Evolutionary conservation across 30 jellyfish, hydroid and myxozoan genomes (phyloP), one percentile per base, ranked within the genome.

Genomic region (Chironex yamaguchii): DNA sequence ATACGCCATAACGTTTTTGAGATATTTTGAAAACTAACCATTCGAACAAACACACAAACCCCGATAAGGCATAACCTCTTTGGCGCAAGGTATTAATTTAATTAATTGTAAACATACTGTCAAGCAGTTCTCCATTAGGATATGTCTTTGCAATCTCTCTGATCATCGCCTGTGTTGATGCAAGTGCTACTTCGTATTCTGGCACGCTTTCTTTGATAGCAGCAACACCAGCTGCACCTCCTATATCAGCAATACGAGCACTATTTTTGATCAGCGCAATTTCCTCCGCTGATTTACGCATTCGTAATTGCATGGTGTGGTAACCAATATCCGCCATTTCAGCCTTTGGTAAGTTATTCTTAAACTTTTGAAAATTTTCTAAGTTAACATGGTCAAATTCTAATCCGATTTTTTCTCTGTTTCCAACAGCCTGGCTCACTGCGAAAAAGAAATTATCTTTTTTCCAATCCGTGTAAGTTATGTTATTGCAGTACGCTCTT

Each of bases 381-480:
- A 91, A 34, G 58, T 49, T 75, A 54, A 85, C 67, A 50, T 83
- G 95, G 48, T 91, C 98, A 65, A 77, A 77, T 66, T 91, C 98
- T 17, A 84, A 54, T 13, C 98, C 98, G 36, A 91, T 35, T 29
- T 62, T 67, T 12, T 75, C 34, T 28, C 91, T 68, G 71, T 79
- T 73, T 32, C 96, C 98, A 31, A 91, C 94, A 23, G 79, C 87
- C 66, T 91, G 53, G 27, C 85, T 70, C 22, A 91, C 91, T 6
- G 94, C 98, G 49, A 62, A 52, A 51, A 30, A 91, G 86, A 22
- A 91, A 67, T 77, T 91, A 35, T 91, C 98, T 14, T 89, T 91
- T 65, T 91, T 92, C 98, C 98, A 91, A 42, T 91, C 98, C 27
- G 98, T 91, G 80, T 76, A 91, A 4, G 96, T 91, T 14, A 85